Evolutionary conservation across 2,797 vertebrate species (phyloP).

Genomic region (Lagorchestes hirsutus): DNA sequence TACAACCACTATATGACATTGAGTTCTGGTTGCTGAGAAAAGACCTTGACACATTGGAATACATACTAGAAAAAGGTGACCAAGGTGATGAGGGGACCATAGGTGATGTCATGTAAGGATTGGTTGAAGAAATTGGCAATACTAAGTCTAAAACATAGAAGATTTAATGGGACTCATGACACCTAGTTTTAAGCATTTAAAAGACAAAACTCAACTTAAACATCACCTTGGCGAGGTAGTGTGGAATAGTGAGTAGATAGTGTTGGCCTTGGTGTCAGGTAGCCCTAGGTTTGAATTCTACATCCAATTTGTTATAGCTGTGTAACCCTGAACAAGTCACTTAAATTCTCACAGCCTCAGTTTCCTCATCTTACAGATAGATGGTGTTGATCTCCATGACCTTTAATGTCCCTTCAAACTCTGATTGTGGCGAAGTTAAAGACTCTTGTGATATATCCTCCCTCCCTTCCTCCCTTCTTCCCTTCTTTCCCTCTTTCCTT

Average conservation of each 20-base stretch:
- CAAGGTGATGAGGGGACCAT: background rate
- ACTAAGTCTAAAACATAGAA: background rate
- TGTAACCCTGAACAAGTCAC: background rate
- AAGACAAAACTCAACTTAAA: background rate
- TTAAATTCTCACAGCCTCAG: background rate
- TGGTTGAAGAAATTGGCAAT: background rate
- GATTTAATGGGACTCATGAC: background rate
- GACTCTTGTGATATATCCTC: background rate
- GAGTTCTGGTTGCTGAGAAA: background rate
- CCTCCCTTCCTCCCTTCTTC: background rate
- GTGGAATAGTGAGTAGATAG: background rate
- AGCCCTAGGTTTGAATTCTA: too few relatives aligned
- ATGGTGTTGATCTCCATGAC: background rate
- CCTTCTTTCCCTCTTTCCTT: background rate
- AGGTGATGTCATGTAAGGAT: background rate
- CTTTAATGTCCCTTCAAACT: background rate
- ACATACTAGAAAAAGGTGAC: background rate
- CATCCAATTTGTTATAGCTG: background rate
- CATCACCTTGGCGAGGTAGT: background rate
- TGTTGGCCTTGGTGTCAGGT: background rate
- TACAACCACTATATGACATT: background rate
- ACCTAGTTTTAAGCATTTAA: background rate
- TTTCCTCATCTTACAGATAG: background rate
- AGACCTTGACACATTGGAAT: background rate
- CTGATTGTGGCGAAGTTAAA: background rate